These are phyloP conservation scores for Condylostylus longicornis DNA, from an alignment of 1,140 invertebrate species.

Conservation along the genomic window DNA sequence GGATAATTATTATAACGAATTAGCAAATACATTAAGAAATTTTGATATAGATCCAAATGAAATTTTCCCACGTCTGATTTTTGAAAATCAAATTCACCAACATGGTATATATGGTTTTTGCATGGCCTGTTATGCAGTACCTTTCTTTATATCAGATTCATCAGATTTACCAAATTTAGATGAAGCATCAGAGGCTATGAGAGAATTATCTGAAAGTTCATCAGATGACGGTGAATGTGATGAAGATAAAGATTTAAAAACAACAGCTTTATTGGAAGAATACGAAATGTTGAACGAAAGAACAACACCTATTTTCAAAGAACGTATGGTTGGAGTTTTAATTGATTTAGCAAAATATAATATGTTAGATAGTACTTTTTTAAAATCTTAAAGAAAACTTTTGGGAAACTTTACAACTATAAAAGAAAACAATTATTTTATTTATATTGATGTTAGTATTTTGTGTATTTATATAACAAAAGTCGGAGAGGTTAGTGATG, in stretches of 20 bases:
- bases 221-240: constrained; percentile 6
- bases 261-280: constrained; percentile 1
- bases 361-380: constrained; percentile 9
- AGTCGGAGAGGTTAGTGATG: too few relatives aligned
- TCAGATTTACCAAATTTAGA: constrained; percentile 18
- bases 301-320: constrained; percentile 18
- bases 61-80: constrained; percentile 28
- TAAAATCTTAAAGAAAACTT: too few relatives aligned
- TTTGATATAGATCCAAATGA: constrained; percentile 30
- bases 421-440: too few relatives aligned
- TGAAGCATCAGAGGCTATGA: constrained; percentile 15
- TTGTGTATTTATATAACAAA: too few relatives aligned
- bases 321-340: constrained; percentile 13
- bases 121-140: constrained; percentile 17
- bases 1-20: constrained; percentile 30
- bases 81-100: constrained; percentile 12
- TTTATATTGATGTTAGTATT: too few relatives aligned
- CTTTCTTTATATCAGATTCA: constrained; percentile 17
- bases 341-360: constrained; percentile 15
- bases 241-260: constrained; percentile 1
- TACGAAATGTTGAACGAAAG: constrained; percentile 16
- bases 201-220: constrained; percentile 10
- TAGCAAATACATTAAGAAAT: constrained; percentile 20
- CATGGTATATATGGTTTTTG: constrained; percentile 14
- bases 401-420: too few relatives aligned